A percentile compares a stretch with the other conserved stretches of the same genome.
Conservation (phyloP, 2,113 vertebrate species). For the Siniperca knerii region DNA sequence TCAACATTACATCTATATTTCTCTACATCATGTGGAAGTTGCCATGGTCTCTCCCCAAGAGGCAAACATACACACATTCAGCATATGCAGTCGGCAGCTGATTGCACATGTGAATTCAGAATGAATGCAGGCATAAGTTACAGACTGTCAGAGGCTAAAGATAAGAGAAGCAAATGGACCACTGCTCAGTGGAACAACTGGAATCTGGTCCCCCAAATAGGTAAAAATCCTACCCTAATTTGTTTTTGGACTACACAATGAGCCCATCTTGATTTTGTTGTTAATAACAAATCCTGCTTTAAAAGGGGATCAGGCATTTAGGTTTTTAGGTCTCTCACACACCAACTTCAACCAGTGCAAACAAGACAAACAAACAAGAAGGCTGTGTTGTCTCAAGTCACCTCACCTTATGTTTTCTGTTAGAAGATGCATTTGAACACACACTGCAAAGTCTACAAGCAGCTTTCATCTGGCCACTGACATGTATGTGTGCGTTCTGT, state of each 20-base stretch:
- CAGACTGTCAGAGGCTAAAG: background rate
- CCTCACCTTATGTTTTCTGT: background rate
- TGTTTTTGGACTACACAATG: background rate
- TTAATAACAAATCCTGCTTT: background rate
- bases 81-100: background rate
- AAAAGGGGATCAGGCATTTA: background rate
- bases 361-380: background rate
- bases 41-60: background rate
- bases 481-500: background rate
- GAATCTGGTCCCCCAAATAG: too few species aligned
- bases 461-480: background rate
- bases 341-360: background rate
- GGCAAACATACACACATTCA: background rate
- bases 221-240: background rate
- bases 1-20: background rate
- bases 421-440: background rate
- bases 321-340: background rate
- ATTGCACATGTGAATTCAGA: background rate
- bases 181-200: background rate
- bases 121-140: background rate
- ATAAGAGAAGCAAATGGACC: background rate
- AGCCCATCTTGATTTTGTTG: background rate
- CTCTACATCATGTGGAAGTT: background rate
- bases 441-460: background rate
- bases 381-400: background rate